phyloP scores from a whole-genome alignment of 2,113 vertebrate species.

The Patagioenas fasciata region DNA sequence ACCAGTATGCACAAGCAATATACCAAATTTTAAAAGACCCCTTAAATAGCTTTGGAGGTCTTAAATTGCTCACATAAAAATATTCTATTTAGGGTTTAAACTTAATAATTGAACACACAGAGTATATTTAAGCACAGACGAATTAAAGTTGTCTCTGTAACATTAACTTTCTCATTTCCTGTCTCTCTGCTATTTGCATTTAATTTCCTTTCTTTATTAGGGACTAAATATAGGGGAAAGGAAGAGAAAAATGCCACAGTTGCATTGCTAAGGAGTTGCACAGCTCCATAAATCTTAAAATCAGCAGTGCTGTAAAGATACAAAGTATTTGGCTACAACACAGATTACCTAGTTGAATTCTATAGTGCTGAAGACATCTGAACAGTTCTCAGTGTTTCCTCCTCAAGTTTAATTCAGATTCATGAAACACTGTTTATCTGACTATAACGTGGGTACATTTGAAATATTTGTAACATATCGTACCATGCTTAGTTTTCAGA shows the following conservation, averaged over 20 bases:
- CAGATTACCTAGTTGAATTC: not conserved
- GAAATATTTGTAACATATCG: not conserved
- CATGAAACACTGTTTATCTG: not conserved
- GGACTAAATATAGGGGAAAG: not conserved
- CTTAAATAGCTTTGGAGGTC: not conserved
- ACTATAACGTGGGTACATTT: not conserved
- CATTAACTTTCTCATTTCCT: constrained; percentile 51
- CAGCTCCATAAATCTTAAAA: constrained; percentile 13
- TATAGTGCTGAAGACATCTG: not conserved
- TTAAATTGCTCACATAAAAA: not conserved
- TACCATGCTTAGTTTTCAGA: not conserved
- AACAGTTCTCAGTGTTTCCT: not conserved
- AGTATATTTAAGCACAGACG: not conserved
- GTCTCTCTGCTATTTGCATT: constrained; percentile 46
- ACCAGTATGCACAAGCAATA: not conserved
- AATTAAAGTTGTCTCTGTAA: constrained; percentile 22
- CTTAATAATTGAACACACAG: not conserved
- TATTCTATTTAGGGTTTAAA: not conserved
- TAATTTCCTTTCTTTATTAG: constrained; percentile 54
- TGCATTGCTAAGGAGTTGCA: not conserved
- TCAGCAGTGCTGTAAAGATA: not conserved
- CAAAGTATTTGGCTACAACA: not conserved
- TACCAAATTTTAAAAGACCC: not conserved
- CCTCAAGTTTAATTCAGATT: not conserved
- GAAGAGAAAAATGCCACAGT: not conserved